phyloP scores from a whole-genome alignment of 2,113 vertebrate genomes.

The Rhombomys opimus region DNA sequence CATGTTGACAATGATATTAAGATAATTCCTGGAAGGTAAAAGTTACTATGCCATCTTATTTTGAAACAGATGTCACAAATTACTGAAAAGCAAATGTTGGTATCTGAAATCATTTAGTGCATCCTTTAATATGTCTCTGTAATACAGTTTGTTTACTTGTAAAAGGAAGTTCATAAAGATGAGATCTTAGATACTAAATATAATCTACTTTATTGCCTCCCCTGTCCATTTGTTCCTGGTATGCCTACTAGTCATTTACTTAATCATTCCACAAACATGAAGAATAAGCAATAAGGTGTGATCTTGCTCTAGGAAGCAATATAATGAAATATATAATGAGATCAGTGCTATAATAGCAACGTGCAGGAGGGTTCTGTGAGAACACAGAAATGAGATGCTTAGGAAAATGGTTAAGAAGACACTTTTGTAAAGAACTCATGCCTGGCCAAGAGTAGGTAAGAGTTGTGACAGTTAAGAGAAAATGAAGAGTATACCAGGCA shows the following conservation, averaged over 20 bases:
- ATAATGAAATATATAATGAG: not conserved
- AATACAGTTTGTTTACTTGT: not conserved
- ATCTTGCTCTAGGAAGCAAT: conserved; percentile 9
- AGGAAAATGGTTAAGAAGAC: not conserved
- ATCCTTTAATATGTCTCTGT: conserved; percentile 36
- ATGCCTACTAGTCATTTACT: not conserved
- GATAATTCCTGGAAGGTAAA: conserved; percentile 25
- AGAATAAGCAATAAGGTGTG: not conserved
- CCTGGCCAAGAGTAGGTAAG: conserved; percentile 17
- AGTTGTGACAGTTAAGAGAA: not conserved
- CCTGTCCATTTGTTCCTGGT: not conserved
- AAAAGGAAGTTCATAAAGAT: conserved; percentile 50
- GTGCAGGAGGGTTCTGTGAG: not conserved
- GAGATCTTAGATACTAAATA: conserved; percentile 30
- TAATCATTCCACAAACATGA: not conserved
- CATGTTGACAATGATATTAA: not conserved
- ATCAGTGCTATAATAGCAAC: not conserved
- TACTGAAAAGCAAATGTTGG: conserved; percentile 26
- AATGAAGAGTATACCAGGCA: not conserved
- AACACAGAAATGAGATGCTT: not conserved
- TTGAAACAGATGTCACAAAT: conserved; percentile 3
- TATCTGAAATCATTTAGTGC: conserved; percentile 29
- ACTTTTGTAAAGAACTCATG: not conserved
- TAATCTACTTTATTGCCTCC: not conserved
- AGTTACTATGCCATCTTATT: conserved; percentile 30